Conservation (phyloP, 2,888 invertebrate species). For the Epistrophe eligans region DNA sequence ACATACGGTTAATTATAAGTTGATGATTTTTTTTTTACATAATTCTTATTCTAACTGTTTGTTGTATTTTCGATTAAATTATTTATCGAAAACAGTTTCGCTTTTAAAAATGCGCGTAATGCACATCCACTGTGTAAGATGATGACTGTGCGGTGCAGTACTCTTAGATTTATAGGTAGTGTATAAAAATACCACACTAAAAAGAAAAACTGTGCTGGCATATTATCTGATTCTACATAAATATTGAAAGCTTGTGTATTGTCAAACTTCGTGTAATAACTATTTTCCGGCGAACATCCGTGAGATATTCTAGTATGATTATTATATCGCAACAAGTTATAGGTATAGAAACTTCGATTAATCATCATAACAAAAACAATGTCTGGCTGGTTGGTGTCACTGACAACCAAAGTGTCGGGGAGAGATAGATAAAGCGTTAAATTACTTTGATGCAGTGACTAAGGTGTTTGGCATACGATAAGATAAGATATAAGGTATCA, state of each 20-base stretch:
- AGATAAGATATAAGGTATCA: constrained; percentile 47
- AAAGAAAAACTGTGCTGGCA: constrained; percentile 8
- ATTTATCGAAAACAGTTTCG: constrained; percentile 5
- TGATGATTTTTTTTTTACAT: constrained; percentile 15
- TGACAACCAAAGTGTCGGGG: neutral
- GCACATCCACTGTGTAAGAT: constrained; percentile 31
- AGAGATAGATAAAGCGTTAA: constrained; percentile 35
- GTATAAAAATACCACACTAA: constrained; percentile 58
- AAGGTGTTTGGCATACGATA: constrained; percentile 17
- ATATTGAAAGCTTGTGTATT: constrained; percentile 51
- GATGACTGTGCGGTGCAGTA: constrained; percentile 29
- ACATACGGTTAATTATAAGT: constrained; percentile 4
- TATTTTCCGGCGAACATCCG: constrained; percentile 61
- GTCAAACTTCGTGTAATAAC: constrained; percentile 49
- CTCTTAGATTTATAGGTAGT: constrained; percentile 38
- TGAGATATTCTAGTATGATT: constrained; percentile 65
- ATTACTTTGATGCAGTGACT: constrained; percentile 26
- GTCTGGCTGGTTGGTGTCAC: constrained; percentile 9
- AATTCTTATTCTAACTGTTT: neutral
- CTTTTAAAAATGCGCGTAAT: constrained; percentile 47
- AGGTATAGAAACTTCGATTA: constrained; percentile 52
- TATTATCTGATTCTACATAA: constrained; percentile 11
- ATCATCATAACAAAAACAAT: constrained; percentile 36
- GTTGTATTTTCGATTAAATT: neutral
- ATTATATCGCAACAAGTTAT: constrained; percentile 55